Evolutionary conservation across 2,797 vertebrate genomes (phyloP).

Genomic region (Enteromius viviparus): DNA sequence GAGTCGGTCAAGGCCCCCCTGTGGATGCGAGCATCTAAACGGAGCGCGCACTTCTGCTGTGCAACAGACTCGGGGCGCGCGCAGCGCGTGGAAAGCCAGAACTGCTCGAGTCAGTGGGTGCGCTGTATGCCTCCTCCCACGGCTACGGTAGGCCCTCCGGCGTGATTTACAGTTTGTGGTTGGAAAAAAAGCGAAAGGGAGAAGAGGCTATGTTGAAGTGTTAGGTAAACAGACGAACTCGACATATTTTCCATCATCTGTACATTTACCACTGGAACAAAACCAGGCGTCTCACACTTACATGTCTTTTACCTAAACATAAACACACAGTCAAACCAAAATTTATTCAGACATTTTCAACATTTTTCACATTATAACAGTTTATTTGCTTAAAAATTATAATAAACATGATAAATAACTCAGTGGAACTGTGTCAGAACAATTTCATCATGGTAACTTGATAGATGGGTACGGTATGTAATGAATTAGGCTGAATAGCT

Average conservation of each 20-base stretch:
- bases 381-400: background rate
- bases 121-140: background rate
- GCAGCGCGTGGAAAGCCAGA: constrained; percentile 63
- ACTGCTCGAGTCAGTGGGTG: constrained; percentile 15
- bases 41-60: constrained; percentile 67
- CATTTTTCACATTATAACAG: background rate
- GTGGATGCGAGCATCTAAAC: constrained; percentile 62
- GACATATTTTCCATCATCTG: background rate
- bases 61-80: constrained; percentile 48
- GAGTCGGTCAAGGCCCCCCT: constrained; percentile 55
- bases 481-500: too few species aligned
- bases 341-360: background rate
- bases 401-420: background rate
- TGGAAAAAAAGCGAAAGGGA: background rate
- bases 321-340: background rate
- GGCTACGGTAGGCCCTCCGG: constrained; percentile 5
- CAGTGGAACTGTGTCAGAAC: too few species aligned
- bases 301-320: background rate
- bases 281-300: background rate
- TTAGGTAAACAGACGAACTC: background rate
- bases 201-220: background rate
- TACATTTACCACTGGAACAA: background rate
- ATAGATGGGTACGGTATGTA: too few species aligned
- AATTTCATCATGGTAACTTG: too few species aligned
- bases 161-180: constrained; percentile 31